Evolutionary conservation across 2,888 invertebrate genomes (phyloP), one percentile per base, ranked within the genome.

Genomic region (Drosophila sordidapex): DNA sequence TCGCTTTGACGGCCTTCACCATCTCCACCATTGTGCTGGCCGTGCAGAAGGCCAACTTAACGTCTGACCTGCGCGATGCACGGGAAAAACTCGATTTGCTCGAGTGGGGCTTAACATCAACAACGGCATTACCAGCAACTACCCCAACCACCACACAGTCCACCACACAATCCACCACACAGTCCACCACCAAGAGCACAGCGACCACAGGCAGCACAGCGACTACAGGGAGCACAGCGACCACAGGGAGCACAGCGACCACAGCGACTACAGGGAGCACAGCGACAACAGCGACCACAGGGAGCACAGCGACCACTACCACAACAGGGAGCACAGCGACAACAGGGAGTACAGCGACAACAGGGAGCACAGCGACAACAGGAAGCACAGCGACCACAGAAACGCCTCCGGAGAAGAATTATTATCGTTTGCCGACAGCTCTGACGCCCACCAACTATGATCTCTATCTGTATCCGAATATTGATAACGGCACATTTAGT

Each of bases 371-470:
- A 35, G 6, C 13, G 5, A 6, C 35, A 5, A 58, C 69, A 2
- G 59, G 21, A 0, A 61, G 63, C 10, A 60, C 70, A 8, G 36
- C 15, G 3, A 64, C 68, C 2, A 72, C 79, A 1, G 35, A 64
- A 2, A 7, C 13, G 2, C 48, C 76, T 0, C 74, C 87, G 0
- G 83, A 72, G 11, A 75, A 92, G 83, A 89, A 90, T 4, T 71
- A 92, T 38, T 93, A 93, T 74, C 91, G 95, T 10, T 91, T 97
- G 15, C 95, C 96, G 2, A 92, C 92, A 40, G 90, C 94, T 48
- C 92, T 96, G 0, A 89, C 93, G 36, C 97, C 97, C 0, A 85
- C 91, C 25, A 94, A 95, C 72, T 97, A 97, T 90, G 95, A 96
- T 81, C 93, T 97, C 5, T 94, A 93, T 58, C 92, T 97, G 38